A percentile compares a stretch with the other conserved stretches of the same genome.
Evolutionary conservation across 2,113 vertebrate genomes (phyloP).

Genomic region (Neodontobutis hainanensis): DNA sequence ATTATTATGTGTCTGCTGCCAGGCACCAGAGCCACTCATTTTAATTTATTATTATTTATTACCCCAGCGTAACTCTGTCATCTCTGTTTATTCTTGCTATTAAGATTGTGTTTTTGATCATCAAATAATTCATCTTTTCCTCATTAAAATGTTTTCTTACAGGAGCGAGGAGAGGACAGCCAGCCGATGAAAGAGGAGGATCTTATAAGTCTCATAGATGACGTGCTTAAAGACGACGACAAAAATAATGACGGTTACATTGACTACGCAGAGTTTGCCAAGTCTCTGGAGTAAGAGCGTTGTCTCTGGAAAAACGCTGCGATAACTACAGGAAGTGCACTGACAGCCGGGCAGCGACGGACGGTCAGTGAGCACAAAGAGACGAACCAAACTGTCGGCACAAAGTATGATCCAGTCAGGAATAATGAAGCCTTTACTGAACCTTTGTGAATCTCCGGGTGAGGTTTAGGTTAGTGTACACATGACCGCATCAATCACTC

Average conservation of each 20-base stretch:
- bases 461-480: not conserved
- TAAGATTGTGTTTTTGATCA: no score
- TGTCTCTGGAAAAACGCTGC: not conserved
- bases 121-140: no score
- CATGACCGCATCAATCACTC: not conserved
- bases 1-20: no score
- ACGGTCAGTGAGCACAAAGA: not conserved
- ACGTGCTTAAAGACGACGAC: constrained; percentile 91
- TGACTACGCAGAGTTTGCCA: constrained; percentile 97
- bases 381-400: not conserved
- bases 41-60: no score
- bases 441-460: not conserved
- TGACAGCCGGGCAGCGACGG: not conserved
- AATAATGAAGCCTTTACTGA: no score
- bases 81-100: no score
- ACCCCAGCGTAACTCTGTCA: no score
- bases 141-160: constrained; percentile 10
- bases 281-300: constrained; percentile 85
- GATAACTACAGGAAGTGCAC: constrained; percentile 6
- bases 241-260: constrained; percentile 97
- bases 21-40: no score
- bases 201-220: constrained; percentile 90
- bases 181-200: constrained; percentile 90
- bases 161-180: constrained; percentile 85
- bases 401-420: no score